These are phyloP conservation scores for Myoxocephalus aenaeus DNA, from an alignment of 2,797 vertebrate genomes.

Conservation along the genomic window DNA sequence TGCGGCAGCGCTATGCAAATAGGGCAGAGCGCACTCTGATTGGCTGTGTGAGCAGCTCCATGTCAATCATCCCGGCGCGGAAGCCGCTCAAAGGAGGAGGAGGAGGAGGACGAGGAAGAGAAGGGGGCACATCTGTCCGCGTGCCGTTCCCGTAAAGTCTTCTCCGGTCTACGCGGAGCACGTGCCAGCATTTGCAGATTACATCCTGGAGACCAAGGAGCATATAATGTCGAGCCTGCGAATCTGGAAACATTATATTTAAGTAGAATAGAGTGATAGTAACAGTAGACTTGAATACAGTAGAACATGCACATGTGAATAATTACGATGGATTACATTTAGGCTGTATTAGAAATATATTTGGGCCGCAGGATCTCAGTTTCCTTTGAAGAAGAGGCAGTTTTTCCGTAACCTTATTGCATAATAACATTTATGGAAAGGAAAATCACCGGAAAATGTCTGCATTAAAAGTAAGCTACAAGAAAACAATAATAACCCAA, in stretches of 20 bases:
- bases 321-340: not conserved
- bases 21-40: constrained; percentile 66
- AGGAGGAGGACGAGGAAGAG: not conserved
- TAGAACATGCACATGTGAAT: not conserved
- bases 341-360: not conserved
- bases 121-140: constrained; percentile 79
- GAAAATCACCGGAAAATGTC: not conserved
- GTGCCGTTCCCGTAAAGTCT: constrained; percentile 78
- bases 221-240: not conserved
- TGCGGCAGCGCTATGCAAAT: constrained; percentile 77
- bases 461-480: not conserved
- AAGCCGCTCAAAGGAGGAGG: constrained; percentile 58
- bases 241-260: not conserved
- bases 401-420: not conserved
- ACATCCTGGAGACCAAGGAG: constrained; percentile 47
- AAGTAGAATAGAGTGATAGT: constrained; percentile 4
- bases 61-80: constrained; percentile 85
- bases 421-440: not conserved
- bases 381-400: not conserved
- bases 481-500: not conserved
- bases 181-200: constrained; percentile 85
- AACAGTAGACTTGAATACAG: not conserved
- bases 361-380: not conserved
- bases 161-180: constrained; percentile 81
- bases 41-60: constrained; percentile 76